Conservation (phyloP, 2,888 invertebrate species). For the Dasypogon diadema region DNA sequence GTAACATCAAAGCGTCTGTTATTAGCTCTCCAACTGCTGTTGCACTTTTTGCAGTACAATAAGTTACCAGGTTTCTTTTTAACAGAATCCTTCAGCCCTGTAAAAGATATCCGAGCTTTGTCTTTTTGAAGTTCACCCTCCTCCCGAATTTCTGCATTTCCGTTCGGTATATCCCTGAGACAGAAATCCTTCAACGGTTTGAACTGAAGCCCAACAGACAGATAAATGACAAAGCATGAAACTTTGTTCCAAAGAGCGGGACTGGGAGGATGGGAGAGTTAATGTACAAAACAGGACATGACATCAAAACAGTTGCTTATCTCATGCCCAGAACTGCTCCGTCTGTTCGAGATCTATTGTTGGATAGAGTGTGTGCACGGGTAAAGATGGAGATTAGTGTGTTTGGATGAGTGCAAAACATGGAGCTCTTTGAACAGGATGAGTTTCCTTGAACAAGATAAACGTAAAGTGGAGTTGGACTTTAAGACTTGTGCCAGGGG, state of each 20-base stretch:
- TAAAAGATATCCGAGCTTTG: not conserved
- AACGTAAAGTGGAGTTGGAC: too few relatives aligned
- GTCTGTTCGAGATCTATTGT: not conserved
- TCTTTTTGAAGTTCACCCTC: not conserved
- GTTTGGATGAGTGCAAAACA: too few relatives aligned
- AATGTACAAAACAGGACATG: slow-evolving; percentile 25
- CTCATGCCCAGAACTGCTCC: not conserved
- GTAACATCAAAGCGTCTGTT: not conserved
- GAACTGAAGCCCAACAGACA: not conserved
- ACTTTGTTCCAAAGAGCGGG: not conserved
- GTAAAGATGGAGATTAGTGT: not conserved
- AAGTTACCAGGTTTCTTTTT: not conserved
- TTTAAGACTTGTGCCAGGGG: too few relatives aligned
- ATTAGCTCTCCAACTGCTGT: not conserved
- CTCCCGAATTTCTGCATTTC: not conserved
- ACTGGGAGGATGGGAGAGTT: not conserved
- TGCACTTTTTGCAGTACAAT: not conserved
- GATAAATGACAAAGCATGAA: not conserved
- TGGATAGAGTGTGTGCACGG: not conserved
- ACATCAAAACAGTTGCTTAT: slow-evolving; percentile 36
- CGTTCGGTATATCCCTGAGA: not conserved
- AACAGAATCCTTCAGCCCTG: not conserved
- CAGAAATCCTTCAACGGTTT: not conserved
- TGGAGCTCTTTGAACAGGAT: too few relatives aligned
- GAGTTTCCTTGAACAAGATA: too few relatives aligned